These are phyloP conservation scores for Chesias legatella DNA, from an alignment of 2,888 invertebrate species.

Conservation along the genomic window DNA sequence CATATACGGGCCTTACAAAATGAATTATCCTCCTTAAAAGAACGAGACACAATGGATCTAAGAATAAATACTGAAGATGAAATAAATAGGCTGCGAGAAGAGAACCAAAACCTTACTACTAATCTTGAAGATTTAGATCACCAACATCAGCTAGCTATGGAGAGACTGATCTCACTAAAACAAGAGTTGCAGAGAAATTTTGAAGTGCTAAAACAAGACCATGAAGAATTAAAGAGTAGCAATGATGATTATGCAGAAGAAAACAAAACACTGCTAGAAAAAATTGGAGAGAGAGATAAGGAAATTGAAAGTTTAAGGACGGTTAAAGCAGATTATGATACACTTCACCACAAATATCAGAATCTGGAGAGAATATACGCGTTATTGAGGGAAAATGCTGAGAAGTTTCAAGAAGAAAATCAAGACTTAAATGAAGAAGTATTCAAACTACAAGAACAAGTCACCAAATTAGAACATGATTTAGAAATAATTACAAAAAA, in stretches of 20 bases:
- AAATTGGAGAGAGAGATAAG: slow-evolving; percentile 67
- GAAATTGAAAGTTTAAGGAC: slow-evolving; percentile 52
- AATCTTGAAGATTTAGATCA: slow-evolving; percentile 86
- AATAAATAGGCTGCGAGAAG: slow-evolving; percentile 73
- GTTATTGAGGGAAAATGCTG: slow-evolving; percentile 67
- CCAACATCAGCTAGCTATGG: slow-evolving; percentile 86
- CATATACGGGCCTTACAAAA: slow-evolving; percentile 62
- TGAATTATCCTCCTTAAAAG: slow-evolving; percentile 64
- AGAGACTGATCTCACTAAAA: slow-evolving; percentile 76
- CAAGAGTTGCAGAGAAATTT: slow-evolving; percentile 77
- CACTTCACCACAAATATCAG: slow-evolving; percentile 68
- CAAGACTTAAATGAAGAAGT: slow-evolving; percentile 76
- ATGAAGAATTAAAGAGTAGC: slow-evolving; percentile 64
- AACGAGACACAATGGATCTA: slow-evolving; percentile 46
- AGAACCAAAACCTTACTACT: slow-evolving; percentile 78
- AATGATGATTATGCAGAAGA: slow-evolving; percentile 71
- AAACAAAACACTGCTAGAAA: slow-evolving; percentile 58
- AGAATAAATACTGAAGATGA: slow-evolving; percentile 56
- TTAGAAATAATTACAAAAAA: slow-evolving; percentile 56
- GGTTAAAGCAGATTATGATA: slow-evolving; percentile 56
- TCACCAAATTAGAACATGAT: slow-evolving; percentile 70
- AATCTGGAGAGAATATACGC: slow-evolving; percentile 70
- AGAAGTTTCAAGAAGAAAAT: slow-evolving; percentile 77
- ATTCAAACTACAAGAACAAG: slow-evolving; percentile 70
- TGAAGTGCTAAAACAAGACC: slow-evolving; percentile 67